Conservation (phyloP, 2,888 invertebrate genomes). For the Cephus spinipes region DNA sequence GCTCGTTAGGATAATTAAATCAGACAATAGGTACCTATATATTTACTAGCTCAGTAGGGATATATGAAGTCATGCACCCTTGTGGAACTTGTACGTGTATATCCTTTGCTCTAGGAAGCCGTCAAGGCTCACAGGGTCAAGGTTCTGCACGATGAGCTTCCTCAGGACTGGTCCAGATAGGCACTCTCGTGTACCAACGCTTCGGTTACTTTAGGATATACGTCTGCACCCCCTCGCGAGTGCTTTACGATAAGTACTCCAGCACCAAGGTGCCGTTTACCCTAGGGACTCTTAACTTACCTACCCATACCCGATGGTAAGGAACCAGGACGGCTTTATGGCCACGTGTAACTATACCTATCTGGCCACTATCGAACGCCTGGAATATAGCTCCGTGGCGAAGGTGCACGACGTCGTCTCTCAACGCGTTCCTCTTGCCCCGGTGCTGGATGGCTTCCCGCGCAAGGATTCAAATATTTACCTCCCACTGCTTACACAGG, state of each 20-base stretch:
- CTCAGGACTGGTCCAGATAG: not conserved
- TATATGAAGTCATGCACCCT: not conserved
- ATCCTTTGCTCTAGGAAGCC: not conserved
- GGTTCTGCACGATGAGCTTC: not conserved
- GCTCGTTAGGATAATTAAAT: conserved; percentile 5
- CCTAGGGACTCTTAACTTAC: not conserved
- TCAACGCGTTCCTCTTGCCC: not conserved
- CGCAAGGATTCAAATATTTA: not conserved
- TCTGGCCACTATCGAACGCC: not conserved
- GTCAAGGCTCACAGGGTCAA: not conserved
- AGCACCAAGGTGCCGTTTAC: not conserved
- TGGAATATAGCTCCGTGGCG: not conserved
- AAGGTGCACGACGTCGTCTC: not conserved
- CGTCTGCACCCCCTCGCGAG: not conserved
- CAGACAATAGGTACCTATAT: not conserved
- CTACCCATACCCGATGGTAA: not conserved
- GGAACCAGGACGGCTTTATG: not conserved
- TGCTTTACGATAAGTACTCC: not conserved
- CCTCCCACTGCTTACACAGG: not conserved
- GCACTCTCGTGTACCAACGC: not conserved
- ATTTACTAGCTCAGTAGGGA: not conserved
- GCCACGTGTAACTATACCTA: not conserved
- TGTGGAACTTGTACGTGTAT: not conserved
- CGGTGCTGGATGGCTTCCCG: not conserved
- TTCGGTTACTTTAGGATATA: not conserved